Evolutionary conservation across 1,140 invertebrate species (phyloP).

Genomic region (Drosophila biarmipes): DNA sequence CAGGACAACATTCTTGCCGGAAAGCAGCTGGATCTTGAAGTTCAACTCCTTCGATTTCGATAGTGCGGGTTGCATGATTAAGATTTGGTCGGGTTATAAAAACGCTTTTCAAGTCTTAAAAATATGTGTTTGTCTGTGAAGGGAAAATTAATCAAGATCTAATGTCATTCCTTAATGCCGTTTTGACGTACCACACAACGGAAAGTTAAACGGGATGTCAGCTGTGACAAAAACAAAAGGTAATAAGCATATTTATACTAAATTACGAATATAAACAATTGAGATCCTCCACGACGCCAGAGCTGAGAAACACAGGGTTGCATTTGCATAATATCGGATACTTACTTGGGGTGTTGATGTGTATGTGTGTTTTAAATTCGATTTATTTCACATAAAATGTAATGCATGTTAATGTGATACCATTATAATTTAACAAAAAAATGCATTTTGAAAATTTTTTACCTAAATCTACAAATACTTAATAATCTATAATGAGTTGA

Average conservation of each 20-base stretch:
- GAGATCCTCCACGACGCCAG: too few relatives aligned
- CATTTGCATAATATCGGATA: too few relatives aligned
- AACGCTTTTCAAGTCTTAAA: neutral
- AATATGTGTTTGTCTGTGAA: conserved; percentile 4
- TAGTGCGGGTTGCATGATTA: conserved; percentile 17
- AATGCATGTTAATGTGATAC: too few relatives aligned
- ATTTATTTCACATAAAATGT: neutral
- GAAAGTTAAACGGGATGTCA: conserved; percentile 3
- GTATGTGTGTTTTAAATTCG: too few relatives aligned
- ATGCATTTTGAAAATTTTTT: neutral
- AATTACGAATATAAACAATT: neutral
- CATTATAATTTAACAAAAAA: neutral
- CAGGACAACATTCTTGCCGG: conserved; percentile 70
- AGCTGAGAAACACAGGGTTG: conserved; percentile 11
- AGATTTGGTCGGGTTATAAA: conserved; percentile 4
- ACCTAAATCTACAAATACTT: neutral
- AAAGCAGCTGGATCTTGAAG: conserved; percentile 64
- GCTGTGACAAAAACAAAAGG: neutral
- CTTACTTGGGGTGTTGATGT: neutral
- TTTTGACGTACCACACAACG: conserved; percentile 17
- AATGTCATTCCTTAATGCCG: neutral
- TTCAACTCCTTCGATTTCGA: neutral
- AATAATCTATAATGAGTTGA: neutral
- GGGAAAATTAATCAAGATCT: neutral
- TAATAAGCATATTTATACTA: neutral